Base-by-base conservation (phyloP, 2,113 vertebrate species). In the Loxodonta africana region DNA sequence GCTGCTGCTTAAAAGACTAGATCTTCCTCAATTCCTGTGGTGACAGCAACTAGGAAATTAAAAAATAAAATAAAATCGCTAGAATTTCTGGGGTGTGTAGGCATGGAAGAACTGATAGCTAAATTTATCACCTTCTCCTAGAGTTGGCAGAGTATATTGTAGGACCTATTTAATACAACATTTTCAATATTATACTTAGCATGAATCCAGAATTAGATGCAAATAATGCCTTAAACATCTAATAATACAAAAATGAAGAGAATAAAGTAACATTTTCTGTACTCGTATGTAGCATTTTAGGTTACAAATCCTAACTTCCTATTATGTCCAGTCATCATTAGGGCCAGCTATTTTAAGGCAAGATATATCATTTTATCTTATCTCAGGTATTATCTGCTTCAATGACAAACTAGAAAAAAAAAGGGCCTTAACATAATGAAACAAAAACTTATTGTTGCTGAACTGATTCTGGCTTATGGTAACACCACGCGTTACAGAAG, bases 301-400 rank as follows among this genome's bases (percentile, higher is more conserved):
- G 41, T 90, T 90, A 81, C 1, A 67, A 62, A 51, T 57, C 30
- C 63, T 91, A 78, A 73, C 71, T 80, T 74, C n/a, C 15, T 83
- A 33, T 67, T 86, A 88, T 76, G 77, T 28, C n/a, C n/a, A 46
- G 4, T 1, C 30, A 33, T 81, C 57, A 87, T 6, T 60, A 37
- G 81, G 73, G 48, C 4, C 26, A 95, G 5, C 33, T 76, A 63
- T 48, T 92, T 80, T 80, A 92, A 89, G 46, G 2, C 28, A 21
- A 84, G 28, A 65, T 14, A 44, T 62, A 53, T 90, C 69, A 84
- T 60, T 90, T 94, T 83, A 78, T 62, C 4, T 76, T 73, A 80
- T 94, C n/a, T 93, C 53, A 91, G 28, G 21, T 33, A 83, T 53
- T 85, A 87, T 28, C 65, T 93, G 44, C 25, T 95, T 94, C 82